Percentiles rank a stretch among this genome's conserved stretches.
These are phyloP conservation scores for Drosophila greeni DNA, from an alignment of 2,888 invertebrate species.

Conservation along the genomic window DNA sequence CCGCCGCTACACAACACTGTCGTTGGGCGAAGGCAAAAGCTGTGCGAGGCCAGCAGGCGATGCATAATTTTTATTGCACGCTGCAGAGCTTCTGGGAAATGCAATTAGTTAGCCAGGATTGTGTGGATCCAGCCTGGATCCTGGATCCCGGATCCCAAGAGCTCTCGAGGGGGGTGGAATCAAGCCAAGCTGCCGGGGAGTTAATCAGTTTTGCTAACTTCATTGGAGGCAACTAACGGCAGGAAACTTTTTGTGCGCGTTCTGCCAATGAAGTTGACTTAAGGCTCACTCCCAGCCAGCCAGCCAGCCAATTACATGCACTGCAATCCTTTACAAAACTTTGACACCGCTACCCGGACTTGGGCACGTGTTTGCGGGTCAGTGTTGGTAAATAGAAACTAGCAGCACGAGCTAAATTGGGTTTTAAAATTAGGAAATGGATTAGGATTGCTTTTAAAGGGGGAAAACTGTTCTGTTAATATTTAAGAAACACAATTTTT, in stretches of 20 bases:
- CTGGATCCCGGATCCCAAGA: conserved; percentile 10
- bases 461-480: too few relatives aligned
- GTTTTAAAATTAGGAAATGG: not conserved
- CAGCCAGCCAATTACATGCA: conserved; percentile 59
- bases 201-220: conserved; percentile 72
- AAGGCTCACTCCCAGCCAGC: conserved; percentile 9
- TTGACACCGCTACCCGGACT: conserved; percentile 12
- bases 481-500: too few relatives aligned
- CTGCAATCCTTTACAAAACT: conserved; percentile 55
- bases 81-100: conserved; percentile 41
- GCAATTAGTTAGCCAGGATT: conserved; percentile 51
- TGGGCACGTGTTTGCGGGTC: conserved; percentile 35
- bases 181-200: conserved; percentile 53
- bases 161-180: conserved; percentile 34
- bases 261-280: conserved; percentile 23
- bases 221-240: conserved; percentile 52
- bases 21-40: conserved; percentile 7
- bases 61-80: conserved; percentile 40
- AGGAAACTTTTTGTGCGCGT: conserved; percentile 49
- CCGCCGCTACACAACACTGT: conserved; percentile 25
- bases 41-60: not conserved
- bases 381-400: conserved; percentile 7
- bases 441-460: too few relatives aligned
- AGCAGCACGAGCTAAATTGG: not conserved
- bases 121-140: conserved; percentile 5